phyloP scores from a whole-genome alignment of 2,888 invertebrate genomes.

The Ceriagrion tenellum region DNA sequence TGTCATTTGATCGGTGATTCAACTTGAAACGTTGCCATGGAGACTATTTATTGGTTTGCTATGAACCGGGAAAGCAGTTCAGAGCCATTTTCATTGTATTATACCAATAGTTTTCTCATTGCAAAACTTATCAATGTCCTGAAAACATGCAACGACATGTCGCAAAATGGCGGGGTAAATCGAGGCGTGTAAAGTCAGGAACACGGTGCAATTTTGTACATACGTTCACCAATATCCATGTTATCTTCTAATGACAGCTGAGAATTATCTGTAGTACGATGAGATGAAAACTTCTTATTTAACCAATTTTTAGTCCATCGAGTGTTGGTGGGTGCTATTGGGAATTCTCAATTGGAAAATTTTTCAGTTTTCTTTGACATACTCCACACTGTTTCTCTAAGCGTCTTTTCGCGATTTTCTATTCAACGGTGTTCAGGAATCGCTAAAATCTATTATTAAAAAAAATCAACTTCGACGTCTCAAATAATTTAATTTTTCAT shows the following conservation, averaged over 20 bases:
- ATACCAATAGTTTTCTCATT: background rate
- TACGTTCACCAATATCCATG: background rate
- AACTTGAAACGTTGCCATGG: no score
- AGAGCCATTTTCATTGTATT: background rate
- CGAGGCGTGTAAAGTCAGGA: background rate
- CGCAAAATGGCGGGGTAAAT: background rate
- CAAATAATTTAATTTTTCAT: background rate
- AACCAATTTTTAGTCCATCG: background rate
- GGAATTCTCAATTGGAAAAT: background rate
- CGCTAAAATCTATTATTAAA: no score
- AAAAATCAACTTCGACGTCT: no score
- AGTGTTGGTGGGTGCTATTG: background rate
- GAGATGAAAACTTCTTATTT: background rate
- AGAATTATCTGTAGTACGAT: background rate
- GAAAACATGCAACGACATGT: background rate
- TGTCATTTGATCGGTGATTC: background rate
- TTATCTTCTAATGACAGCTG: background rate
- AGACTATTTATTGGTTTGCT: background rate
- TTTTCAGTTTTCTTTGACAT: background rate
- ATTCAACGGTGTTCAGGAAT: background rate
- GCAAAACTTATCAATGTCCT: background rate
- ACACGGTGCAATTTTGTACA: background rate
- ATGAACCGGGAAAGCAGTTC: background rate
- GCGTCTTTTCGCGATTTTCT: background rate
- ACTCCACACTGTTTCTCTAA: background rate